These are phyloP conservation scores for Hydroisotoma schaefferi DNA, from an alignment of 2,888 invertebrate species.

Conservation along the genomic window DNA sequence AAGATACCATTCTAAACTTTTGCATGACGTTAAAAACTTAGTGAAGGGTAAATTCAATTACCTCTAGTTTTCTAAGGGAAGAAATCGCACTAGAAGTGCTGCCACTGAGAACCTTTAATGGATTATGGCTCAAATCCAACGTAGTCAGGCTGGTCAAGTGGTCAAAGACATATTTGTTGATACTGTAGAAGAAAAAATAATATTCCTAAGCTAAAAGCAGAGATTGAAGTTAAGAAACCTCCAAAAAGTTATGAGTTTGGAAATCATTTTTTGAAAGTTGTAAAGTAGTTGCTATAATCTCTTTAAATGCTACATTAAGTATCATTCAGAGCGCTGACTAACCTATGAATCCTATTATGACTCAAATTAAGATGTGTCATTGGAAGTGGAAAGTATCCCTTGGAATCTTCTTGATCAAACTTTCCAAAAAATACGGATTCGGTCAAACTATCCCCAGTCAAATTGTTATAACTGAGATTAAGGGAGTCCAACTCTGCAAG, in stretches of 20 bases:
- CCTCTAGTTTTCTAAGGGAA: conserved; percentile 63
- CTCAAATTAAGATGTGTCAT: conserved; percentile 36
- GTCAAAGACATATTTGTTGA: conserved; percentile 60
- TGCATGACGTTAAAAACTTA: not conserved
- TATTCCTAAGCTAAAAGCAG: too few species aligned
- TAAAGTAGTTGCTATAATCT: not conserved
- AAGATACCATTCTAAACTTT: not conserved
- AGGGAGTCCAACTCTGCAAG: conserved; percentile 23
- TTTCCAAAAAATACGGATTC: conserved; percentile 37
- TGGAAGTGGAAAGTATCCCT: conserved; percentile 36
- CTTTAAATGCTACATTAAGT: too few species aligned
- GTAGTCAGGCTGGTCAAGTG: conserved; percentile 66
- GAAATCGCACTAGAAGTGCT: conserved; percentile 55
- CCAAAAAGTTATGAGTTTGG: not conserved
- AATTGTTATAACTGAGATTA: conserved; percentile 40
- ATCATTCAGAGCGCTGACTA: conserved; percentile 6
- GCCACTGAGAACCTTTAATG: conserved; percentile 64
- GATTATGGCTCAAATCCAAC: conserved; percentile 71
- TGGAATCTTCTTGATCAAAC: conserved; percentile 16
- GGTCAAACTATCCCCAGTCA: conserved; percentile 21
- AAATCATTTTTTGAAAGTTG: not conserved
- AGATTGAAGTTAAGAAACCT: too few species aligned
- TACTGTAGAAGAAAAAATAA: not conserved
- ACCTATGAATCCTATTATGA: conserved; percentile 42
- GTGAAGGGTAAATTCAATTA: too few species aligned